These are phyloP conservation scores for Ochlodes sylvanus DNA, from an alignment of 2,888 invertebrate species.

Conservation along the genomic window DNA sequence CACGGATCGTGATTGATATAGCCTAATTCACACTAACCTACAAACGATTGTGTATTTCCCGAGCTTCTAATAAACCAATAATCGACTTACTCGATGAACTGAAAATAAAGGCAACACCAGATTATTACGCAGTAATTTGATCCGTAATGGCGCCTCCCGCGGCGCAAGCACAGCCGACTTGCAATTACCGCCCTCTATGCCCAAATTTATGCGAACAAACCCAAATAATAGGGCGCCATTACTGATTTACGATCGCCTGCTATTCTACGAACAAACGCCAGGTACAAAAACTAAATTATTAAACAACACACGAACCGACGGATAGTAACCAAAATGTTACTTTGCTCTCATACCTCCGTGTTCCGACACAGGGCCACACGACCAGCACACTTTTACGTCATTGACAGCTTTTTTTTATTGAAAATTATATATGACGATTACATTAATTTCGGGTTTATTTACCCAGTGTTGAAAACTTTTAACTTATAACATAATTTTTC, in stretches of 20 bases:
- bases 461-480: too few species aligned
- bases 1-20: too few species aligned
- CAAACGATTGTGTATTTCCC: neutral
- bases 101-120: constrained; percentile 31
- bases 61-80: constrained; percentile 21
- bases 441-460: too few species aligned
- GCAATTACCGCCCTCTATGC: constrained; percentile 52
- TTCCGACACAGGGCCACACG: neutral
- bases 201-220: constrained; percentile 69
- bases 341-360: constrained; percentile 4
- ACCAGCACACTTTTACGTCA: neutral
- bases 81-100: constrained; percentile 27
- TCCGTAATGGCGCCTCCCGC: constrained; percentile 46
- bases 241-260: constrained; percentile 73
- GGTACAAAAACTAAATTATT: constrained; percentile 66
- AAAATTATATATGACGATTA: too few species aligned
- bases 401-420: neutral
- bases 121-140: constrained; percentile 34
- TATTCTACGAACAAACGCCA: constrained; percentile 72
- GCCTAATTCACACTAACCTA: neutral
- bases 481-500: too few species aligned
- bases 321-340: constrained; percentile 16
- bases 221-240: constrained; percentile 81
- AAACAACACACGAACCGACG: constrained; percentile 36
- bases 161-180: constrained; percentile 44